These are phyloP conservation scores for Palaemon carinicauda DNA, from an alignment of 1,140 invertebrate genomes.

Conservation along the genomic window DNA sequence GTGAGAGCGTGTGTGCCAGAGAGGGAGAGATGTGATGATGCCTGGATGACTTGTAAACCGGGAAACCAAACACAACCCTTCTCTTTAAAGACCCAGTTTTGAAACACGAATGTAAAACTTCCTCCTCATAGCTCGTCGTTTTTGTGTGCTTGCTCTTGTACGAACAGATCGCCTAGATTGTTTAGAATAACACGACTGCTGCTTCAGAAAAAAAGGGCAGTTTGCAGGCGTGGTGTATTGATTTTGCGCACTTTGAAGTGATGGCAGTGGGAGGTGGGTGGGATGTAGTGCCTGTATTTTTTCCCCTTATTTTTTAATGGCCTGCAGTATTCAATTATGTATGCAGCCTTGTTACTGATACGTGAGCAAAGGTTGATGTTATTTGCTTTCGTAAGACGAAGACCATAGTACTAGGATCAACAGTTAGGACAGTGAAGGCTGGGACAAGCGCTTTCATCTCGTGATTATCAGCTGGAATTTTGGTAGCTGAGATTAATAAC, in stretches of 20 bases:
- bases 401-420: too few relatives aligned
- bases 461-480: too few relatives aligned
- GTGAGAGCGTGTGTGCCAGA: background rate
- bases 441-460: too few relatives aligned
- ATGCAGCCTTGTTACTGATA: too few relatives aligned
- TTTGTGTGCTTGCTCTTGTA: background rate
- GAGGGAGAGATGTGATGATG: conserved; percentile 35
- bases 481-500: too few relatives aligned
- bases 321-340: too few relatives aligned
- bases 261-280: background rate
- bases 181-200: background rate
- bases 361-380: too few relatives aligned
- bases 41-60: conserved; percentile 18
- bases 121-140: background rate
- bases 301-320: too few relatives aligned
- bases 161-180: too few relatives aligned
- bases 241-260: conserved; percentile 47
- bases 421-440: too few relatives aligned
- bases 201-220: background rate
- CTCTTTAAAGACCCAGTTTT: background rate
- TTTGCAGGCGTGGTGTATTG: conserved; percentile 50
- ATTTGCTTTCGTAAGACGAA: too few relatives aligned
- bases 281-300: background rate
- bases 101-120: background rate
- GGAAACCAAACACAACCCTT: background rate